These are phyloP conservation scores for Cordilura impudica DNA, from an alignment of 2,888 invertebrate species.

Conservation along the genomic window DNA sequence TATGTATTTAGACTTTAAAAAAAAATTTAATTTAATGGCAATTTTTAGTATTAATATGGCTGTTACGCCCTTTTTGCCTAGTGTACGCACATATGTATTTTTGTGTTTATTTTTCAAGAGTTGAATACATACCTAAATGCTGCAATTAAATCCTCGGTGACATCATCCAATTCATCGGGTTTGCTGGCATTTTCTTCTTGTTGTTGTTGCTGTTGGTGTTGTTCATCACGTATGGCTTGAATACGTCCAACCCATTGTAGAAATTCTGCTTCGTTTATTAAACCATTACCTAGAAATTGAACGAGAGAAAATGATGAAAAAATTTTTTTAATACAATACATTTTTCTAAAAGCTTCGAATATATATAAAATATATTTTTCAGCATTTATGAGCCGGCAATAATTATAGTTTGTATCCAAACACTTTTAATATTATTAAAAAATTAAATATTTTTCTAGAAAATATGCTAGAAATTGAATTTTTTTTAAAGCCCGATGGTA, in stretches of 20 bases:
- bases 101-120: too few relatives aligned
- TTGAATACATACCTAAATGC: conserved; percentile 83
- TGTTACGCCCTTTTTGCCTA: too few relatives aligned
- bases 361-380: background rate
- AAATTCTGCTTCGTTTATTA: conserved; percentile 88
- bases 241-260: conserved; percentile 87
- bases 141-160: conserved; percentile 88
- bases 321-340: background rate
- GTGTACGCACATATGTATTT: too few relatives aligned
- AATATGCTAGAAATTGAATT: too few relatives aligned
- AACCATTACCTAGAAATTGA: conserved; percentile 81
- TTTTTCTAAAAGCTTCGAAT: conserved; percentile 1
- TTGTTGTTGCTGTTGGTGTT: conserved; percentile 66
- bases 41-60: too few relatives aligned
- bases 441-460: too few relatives aligned
- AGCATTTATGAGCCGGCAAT: background rate
- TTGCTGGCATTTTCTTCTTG: conserved; percentile 79
- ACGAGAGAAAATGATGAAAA: conserved; percentile 19
- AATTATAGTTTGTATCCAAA: background rate
- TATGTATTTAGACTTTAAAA: too few relatives aligned
- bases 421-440: too few relatives aligned
- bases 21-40: too few relatives aligned
- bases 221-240: conserved; percentile 83
- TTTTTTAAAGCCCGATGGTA: too few relatives aligned
- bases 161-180: conserved; percentile 81